Evolutionary conservation across 2,888 invertebrate species (phyloP).

Genomic region (Julus scandinavius): DNA sequence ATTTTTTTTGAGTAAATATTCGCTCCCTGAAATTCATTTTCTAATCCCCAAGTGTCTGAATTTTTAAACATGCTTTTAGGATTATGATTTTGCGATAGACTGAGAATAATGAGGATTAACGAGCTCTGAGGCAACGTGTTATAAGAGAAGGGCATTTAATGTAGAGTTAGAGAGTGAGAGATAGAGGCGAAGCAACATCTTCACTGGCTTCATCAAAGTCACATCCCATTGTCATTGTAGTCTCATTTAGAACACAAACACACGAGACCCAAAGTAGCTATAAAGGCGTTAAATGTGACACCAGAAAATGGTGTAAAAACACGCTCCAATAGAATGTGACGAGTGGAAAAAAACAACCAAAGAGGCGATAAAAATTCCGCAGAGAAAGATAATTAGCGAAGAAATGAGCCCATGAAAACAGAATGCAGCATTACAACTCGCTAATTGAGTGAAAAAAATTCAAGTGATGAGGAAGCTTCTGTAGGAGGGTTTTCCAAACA

Average conservation of each 20-base stretch:
- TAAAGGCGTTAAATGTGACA: slow-evolving; percentile 45
- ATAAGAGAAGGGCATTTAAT: slow-evolving; percentile 24
- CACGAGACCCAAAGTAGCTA: slow-evolving; percentile 37
- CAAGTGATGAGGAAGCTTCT: background rate
- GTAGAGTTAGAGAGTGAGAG: background rate
- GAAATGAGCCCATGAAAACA: slow-evolving; percentile 43
- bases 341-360: slow-evolving; percentile 10
- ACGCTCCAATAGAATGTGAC: slow-evolving; percentile 30
- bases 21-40: slow-evolving; percentile 12
- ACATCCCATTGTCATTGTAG: slow-evolving; percentile 43
- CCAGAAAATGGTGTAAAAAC: slow-evolving; percentile 42
- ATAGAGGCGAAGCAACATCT: background rate
- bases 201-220: slow-evolving; percentile 43
- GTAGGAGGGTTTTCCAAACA: no score
- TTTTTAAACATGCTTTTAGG: slow-evolving; percentile 55
- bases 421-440: slow-evolving; percentile 31
- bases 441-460: slow-evolving; percentile 15
- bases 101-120: slow-evolving; percentile 53
- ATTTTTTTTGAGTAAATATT: slow-evolving; percentile 22
- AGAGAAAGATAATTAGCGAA: slow-evolving; percentile 35
- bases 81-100: slow-evolving; percentile 50
- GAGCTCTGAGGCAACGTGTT: slow-evolving; percentile 40
- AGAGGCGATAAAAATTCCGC: slow-evolving; percentile 39
- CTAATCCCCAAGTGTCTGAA: slow-evolving; percentile 45
- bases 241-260: slow-evolving; percentile 19